phyloP scores from a whole-genome alignment of 1,140 invertebrate species.

The Brachionus sp. region DNA sequence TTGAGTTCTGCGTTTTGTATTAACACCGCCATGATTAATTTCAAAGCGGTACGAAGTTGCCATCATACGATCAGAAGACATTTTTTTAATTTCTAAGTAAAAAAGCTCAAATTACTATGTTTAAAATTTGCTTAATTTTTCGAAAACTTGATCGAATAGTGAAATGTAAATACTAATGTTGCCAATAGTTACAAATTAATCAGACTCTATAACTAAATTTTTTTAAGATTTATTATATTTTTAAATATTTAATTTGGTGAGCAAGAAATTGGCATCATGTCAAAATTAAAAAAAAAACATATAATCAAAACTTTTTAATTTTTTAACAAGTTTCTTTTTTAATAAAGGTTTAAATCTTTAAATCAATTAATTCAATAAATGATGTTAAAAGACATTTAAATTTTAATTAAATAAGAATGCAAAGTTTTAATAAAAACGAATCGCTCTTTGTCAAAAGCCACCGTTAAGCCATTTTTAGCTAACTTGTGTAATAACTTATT shows the following conservation, averaged over 20 bases:
- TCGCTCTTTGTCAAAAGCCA: no score
- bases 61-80: slow-evolving; percentile 10
- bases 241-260: not conserved
- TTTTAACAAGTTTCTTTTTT: no score
- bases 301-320: no score
- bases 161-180: slow-evolving; percentile 40
- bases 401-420: no score
- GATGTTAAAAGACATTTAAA: no score
- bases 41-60: slow-evolving; percentile 32
- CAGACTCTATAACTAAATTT: slow-evolving; percentile 11
- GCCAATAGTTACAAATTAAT: slow-evolving; percentile 36
- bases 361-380: no score
- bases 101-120: not conserved
- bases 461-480: no score
- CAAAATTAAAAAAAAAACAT: no score
- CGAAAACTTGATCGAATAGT: slow-evolving; percentile 6
- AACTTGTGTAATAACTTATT: no score
- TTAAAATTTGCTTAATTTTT: not conserved
- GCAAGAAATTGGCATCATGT: not conserved
- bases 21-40: not conserved
- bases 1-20: not conserved
- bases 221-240: not conserved
- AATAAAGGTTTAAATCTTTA: no score
- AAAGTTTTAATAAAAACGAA: no score
- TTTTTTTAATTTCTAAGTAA: not conserved